phyloP scores from a whole-genome alignment of 2,797 vertebrate genomes.

The Takifugu ocellatus region DNA sequence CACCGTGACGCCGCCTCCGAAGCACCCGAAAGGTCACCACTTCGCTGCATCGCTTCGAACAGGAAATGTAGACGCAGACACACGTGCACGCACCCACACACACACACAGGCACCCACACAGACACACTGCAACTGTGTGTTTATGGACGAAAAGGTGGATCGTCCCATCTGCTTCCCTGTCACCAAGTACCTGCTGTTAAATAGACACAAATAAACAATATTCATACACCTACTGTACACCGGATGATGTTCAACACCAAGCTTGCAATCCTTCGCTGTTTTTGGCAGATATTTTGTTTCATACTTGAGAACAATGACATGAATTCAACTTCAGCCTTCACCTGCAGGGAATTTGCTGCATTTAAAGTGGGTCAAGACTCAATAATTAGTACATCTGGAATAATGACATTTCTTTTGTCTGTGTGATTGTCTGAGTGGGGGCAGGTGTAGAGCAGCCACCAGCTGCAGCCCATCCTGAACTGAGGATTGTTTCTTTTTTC shows the following conservation, averaged over 20 bases:
- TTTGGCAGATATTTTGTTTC: no score
- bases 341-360: no score
- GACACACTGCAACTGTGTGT: conserved; percentile 13
- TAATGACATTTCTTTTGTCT: background rate
- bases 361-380: background rate
- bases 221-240: no score
- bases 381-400: background rate
- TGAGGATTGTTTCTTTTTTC: background rate
- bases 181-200: conserved; percentile 15
- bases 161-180: conserved; percentile 59
- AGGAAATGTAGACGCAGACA: conserved; percentile 29
- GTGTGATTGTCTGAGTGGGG: conserved; percentile 1
- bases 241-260: no score
- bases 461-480: conserved; percentile 1
- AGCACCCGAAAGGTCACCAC: conserved; percentile 77
- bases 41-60: conserved; percentile 54
- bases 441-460: background rate
- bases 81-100: conserved; percentile 42
- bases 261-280: no score
- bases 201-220: background rate
- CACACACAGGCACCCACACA: conserved; percentile 50
- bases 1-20: conserved; percentile 74
- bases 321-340: no score
- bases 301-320: no score
- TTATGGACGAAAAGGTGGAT: conserved; percentile 29